These are phyloP conservation scores for Eupithecia insigniata DNA, from an alignment of 2,888 invertebrate species.

Conservation along the genomic window DNA sequence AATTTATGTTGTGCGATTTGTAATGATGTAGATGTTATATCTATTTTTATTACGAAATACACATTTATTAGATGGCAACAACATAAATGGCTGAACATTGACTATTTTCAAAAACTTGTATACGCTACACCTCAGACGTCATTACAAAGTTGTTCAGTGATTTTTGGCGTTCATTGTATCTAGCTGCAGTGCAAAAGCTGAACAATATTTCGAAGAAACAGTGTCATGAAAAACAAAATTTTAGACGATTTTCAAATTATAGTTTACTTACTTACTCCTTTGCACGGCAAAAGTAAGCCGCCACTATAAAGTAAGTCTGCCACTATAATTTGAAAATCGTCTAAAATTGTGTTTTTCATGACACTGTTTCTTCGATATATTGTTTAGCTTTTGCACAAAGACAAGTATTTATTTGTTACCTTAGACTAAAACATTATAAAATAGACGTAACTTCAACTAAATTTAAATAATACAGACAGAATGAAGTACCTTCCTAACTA, in stretches of 20 bases:
- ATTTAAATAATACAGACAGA: neutral
- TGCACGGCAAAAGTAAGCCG: no score
- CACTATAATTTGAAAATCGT: no score
- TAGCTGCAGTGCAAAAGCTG: neutral
- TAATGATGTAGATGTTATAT: neutral
- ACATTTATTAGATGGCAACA: neutral
- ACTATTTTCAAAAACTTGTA: neutral
- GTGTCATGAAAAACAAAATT: neutral
- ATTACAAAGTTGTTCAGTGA: neutral
- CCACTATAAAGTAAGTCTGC: no score
- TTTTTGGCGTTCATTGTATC: neutral
- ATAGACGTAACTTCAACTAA: neutral
- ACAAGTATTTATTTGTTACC: constrained; percentile 21
- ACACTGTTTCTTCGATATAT: neutral
- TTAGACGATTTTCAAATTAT: no score
- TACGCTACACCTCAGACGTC: neutral
- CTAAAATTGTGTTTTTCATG: neutral
- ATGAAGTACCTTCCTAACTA: neutral
- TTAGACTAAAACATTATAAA: neutral
- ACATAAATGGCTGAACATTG: neutral
- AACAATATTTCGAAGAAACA: neutral
- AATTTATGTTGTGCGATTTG: neutral
- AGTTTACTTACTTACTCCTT: no score
- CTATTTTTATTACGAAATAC: neutral
- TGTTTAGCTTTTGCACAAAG: neutral